Evolutionary conservation across 2,888 invertebrate species (phyloP).

Genomic region (Cephus runcator): DNA sequence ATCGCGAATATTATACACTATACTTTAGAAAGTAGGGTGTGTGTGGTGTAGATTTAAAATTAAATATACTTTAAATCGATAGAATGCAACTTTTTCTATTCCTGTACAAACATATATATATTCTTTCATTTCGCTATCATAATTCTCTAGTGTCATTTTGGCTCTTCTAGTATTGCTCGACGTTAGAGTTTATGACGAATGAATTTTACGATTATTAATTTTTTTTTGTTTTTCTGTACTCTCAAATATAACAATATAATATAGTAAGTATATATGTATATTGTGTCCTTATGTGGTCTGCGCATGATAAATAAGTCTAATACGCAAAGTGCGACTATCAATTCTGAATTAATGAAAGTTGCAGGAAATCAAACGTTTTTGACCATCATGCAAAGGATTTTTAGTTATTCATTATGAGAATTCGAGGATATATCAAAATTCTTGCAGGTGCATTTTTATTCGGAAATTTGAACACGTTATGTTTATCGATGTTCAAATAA

Average conservation of each 20-base stretch:
- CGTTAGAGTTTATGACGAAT: neutral
- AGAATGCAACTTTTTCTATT: neutral
- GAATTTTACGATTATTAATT: neutral
- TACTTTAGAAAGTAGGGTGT: neutral
- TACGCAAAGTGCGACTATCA: neutral
- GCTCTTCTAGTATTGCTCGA: neutral
- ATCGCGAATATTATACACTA: neutral
- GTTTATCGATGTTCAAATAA: neutral
- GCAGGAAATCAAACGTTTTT: neutral
- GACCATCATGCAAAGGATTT: neutral
- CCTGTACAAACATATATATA: neutral
- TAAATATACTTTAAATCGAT: neutral
- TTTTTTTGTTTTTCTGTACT: neutral
- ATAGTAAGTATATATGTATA: neutral
- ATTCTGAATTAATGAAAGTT: neutral
- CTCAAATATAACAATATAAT: neutral
- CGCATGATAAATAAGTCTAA: neutral
- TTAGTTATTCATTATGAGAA: neutral
- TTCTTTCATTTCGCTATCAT: neutral
- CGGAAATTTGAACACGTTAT: neutral
- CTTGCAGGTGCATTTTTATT: neutral
- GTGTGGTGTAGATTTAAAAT: neutral
- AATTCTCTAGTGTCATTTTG: neutral
- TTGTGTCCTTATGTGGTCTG: neutral
- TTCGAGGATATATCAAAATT: neutral